Conservation (phyloP, 92 coral and sea anemone genomes). For the Scolanthus callimorphus region DNA sequence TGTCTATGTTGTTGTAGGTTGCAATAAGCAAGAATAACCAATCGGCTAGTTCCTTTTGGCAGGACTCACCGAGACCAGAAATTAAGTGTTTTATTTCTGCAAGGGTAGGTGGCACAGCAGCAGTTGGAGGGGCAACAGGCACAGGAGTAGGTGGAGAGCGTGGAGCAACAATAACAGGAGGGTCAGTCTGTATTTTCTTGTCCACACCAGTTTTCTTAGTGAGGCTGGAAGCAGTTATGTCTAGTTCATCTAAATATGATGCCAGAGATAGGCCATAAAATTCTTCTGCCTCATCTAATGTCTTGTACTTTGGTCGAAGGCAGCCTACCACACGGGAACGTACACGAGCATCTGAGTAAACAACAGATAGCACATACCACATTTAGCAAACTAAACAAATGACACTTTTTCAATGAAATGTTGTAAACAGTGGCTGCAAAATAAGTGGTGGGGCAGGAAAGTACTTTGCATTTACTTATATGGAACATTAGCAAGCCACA, state of each 20-base stretch:
- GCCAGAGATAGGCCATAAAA: conserved; percentile 10
- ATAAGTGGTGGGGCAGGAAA: too few species aligned
- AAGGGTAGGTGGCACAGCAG: neutral
- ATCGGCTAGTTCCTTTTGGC: neutral
- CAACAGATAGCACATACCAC: too few species aligned
- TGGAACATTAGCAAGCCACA: too few species aligned
- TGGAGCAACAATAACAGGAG: too few species aligned
- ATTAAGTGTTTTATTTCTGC: too few species aligned
- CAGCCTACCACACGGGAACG: neutral
- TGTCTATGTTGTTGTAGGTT: neutral
- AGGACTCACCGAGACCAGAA: neutral
- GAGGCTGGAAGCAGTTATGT: neutral
- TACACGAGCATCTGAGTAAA: conserved; percentile 5
- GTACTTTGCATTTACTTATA: too few species aligned
- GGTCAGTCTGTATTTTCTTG: conserved; percentile 4
- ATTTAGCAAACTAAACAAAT: too few species aligned
- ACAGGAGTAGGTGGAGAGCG: too few species aligned
- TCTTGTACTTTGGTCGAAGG: neutral
- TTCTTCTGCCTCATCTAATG: conserved; percentile 10
- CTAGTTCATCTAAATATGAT: conserved; percentile 3
- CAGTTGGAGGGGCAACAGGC: neutral
- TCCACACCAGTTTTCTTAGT: conserved; percentile 9
- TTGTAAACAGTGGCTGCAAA: too few species aligned
- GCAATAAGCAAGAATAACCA: conserved; percentile 2
- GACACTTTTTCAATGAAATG: too few species aligned